A percentile compares a stretch with the other conserved stretches of the same genome.
Evolutionary conservation across 2,113 vertebrate genomes (phyloP).

Genomic region (Entelurus aequoreus): DNA sequence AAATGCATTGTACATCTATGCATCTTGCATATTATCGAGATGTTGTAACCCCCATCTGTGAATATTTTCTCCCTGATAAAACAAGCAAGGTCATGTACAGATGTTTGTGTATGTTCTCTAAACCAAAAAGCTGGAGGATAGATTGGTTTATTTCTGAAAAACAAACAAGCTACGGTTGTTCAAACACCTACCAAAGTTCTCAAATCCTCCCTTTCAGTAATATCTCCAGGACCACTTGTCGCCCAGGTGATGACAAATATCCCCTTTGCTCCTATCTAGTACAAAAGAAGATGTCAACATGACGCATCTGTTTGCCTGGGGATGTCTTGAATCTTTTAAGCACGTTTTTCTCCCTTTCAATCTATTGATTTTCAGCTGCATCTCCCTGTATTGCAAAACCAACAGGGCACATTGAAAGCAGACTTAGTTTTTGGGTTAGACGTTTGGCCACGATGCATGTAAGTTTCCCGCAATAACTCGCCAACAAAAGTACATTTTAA

Average conservation of each 20-base stretch:
- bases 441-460: slow-evolving; percentile 22
- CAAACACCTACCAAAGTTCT: not conserved
- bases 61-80: too few species aligned
- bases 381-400: slow-evolving; percentile 8
- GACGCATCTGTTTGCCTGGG: not conserved
- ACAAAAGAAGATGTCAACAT: not conserved
- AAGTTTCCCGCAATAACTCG: slow-evolving; percentile 25
- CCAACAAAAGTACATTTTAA: slow-evolving; percentile 26
- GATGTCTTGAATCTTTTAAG: not conserved
- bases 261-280: not conserved
- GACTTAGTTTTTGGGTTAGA: slow-evolving; percentile 33
- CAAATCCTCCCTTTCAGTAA: not conserved
- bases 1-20: too few species aligned
- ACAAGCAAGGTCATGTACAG: too few species aligned
- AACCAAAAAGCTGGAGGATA: too few species aligned
- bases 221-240: not conserved
- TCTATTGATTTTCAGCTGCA: not conserved
- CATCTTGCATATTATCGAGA: too few species aligned
- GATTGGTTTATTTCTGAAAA: too few species aligned
- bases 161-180: not conserved
- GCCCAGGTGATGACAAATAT: not conserved
- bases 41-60: too few species aligned
- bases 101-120: too few species aligned
- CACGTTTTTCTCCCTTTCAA: slow-evolving; percentile 17
- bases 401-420: slow-evolving; percentile 42